Evolutionary conservation across 92 coral and sea anemone species (phyloP), one percentile per base, ranked within the genome.

Genomic region (Porites lobata): DNA sequence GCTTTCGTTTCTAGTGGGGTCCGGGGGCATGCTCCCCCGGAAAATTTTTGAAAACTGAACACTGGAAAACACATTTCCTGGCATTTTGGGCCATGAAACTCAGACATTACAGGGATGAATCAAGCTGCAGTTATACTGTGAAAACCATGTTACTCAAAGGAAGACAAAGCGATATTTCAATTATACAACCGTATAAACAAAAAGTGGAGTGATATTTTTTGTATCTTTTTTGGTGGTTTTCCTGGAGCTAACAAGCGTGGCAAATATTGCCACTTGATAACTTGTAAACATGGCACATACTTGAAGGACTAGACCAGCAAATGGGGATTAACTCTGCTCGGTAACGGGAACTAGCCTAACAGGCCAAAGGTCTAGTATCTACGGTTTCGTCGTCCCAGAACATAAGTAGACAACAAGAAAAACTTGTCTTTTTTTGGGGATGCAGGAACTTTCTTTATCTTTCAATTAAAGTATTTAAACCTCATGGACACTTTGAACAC

Each of bases 401-500:
- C 69, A 58, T 76, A 76, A 76, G 80, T 76, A 77, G 81, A 77
- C 52, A 77, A 24, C 68, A 77, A 24, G 69, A 77, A 75, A 77
- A 77, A 77, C 68, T 77, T 24, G 50, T 26, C 68, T 77, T 77
- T 52, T 77, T 58, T 77, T 12, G 68, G 81, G 81, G 69, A 57
- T 69, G 21, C 81, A 77, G 81, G 52, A 77, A 77, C 69, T 59
- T 77, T 77, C 81, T 77, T 61, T 77, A 77, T 26, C 22, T 59
- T 59, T 13, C 1, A 77, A 59, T 22, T 22, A 22, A 22, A 22
- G 24, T 22, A 22, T 22, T 22, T 78, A 78, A 78, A 78, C 82
- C 82, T 78, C 57, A 15, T 62, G 70, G 70, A 32, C 71, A 78
- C 82, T 77, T 77, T 78, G 82, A 78, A 78, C 82, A 78, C 72